Evolutionary conservation across 2,888 invertebrate species (phyloP).

Genomic region (Brachylomia viminalis): DNA sequence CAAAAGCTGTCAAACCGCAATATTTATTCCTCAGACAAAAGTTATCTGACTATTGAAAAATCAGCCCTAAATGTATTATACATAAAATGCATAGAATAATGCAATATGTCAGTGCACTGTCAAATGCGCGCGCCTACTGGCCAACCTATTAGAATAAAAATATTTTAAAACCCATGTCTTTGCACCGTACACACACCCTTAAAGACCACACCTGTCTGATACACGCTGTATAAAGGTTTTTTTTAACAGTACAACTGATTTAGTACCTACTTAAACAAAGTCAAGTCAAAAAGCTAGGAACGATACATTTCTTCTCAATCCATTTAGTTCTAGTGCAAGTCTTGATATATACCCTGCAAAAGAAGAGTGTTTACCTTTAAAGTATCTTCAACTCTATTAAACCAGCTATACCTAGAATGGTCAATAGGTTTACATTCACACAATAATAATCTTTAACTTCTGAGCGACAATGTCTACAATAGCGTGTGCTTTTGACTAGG

Average conservation of each 20-base stretch:
- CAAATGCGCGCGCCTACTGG: no score
- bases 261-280: background rate
- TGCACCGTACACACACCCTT: no score
- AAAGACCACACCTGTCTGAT: no score
- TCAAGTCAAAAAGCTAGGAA: background rate
- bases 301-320: background rate
- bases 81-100: no score
- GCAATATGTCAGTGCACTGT: no score
- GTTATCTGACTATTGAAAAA: no score
- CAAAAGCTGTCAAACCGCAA: no score
- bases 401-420: background rate
- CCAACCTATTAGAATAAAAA: no score
- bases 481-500: background rate
- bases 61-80: no score
- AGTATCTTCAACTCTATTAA: constrained; percentile 31
- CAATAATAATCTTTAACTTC: background rate
- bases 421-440: background rate
- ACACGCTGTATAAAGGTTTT: background rate
- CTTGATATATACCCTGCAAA: constrained; percentile 4
- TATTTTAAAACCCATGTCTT: no score
- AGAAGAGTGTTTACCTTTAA: constrained; percentile 3
- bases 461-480: background rate
- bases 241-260: background rate
- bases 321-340: constrained; percentile 11
- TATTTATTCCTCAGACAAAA: no score